Evolutionary conservation across 2,888 invertebrate species (phyloP), one percentile per base, ranked within the genome.

Genomic region (Pachycephus smyrnensis): DNA sequence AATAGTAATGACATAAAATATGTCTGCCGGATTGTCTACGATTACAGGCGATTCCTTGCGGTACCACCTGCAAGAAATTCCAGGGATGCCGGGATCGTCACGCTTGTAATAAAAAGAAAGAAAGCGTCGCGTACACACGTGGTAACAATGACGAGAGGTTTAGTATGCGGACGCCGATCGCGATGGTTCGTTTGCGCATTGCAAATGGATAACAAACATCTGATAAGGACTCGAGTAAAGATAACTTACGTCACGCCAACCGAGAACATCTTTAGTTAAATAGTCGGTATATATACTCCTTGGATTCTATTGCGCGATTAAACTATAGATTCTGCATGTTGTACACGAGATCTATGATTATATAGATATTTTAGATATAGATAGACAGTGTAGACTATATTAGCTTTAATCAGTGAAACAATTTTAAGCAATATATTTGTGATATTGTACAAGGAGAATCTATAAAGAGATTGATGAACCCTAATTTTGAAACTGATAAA

Each of bases 161-260:
- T 23, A 55, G 55, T 55, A 55, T 55, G 55, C 55, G 23, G 23
- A 55, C 55, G 76, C 73, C 31, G 69, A 73, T 77, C 73, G 69
- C 77, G 76, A 75, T 73, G 40, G 75, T 71, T 74, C 33, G 73
- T 73, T 78, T 78, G 73, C 75, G 79, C 81, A 77, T 80, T 77
- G 79, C 78, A 81, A 82, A 79, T 76, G 76, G 78, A 76, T 76
- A 74, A 79, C 79, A 79, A 81, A 82, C 80, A 80, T 75, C 75
- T 77, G 86, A 86, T 86, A 86, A 86, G 85, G 79, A 83, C 75
- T 82, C 81, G 77, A 80, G 84, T 76, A 85, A 84, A 88, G 87
- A 88, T 87, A 87, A 87, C 84, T 87, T 86, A 84, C 85, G 85
- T 86, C 86, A 86, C 84, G 79, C 77, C 79, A 85, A 86, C 81